These are phyloP conservation scores for Mungos mungo DNA, from an alignment of 2,113 vertebrate genomes.

Conservation along the genomic window DNA sequence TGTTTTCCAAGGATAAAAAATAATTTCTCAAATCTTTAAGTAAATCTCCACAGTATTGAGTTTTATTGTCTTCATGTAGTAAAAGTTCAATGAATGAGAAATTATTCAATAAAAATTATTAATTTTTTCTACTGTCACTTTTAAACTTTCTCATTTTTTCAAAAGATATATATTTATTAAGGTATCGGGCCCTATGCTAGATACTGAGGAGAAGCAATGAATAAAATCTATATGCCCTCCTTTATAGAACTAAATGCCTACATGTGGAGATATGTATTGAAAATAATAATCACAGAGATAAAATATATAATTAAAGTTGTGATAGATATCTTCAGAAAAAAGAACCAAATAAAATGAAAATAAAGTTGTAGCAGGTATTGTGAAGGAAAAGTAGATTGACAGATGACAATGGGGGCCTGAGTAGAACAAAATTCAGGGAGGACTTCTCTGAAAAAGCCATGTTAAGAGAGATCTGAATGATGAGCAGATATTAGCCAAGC, in stretches of 20 bases:
- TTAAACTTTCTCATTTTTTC: background rate
- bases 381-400: background rate
- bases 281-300: background rate
- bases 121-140: background rate
- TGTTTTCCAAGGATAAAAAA: background rate
- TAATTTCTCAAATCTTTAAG: background rate
- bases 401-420: background rate
- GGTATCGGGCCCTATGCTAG: background rate
- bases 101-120: conserved; percentile 4
- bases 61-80: background rate
- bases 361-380: background rate
- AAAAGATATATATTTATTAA: background rate
- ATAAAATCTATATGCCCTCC: background rate
- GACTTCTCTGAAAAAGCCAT: background rate
- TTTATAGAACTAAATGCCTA: background rate
- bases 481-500: background rate
- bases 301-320: background rate
- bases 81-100: background rate
- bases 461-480: background rate
- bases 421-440: background rate
- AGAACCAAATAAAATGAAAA: background rate
- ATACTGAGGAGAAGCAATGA: background rate
- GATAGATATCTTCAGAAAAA: background rate
- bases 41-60: background rate
- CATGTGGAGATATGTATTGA: background rate